Percentiles rank a stretch among this genome's conserved stretches.
These are phyloP conservation scores for Eupristina koningsbergeri DNA, from an alignment of 1,140 invertebrate species.

Conservation along the genomic window DNA sequence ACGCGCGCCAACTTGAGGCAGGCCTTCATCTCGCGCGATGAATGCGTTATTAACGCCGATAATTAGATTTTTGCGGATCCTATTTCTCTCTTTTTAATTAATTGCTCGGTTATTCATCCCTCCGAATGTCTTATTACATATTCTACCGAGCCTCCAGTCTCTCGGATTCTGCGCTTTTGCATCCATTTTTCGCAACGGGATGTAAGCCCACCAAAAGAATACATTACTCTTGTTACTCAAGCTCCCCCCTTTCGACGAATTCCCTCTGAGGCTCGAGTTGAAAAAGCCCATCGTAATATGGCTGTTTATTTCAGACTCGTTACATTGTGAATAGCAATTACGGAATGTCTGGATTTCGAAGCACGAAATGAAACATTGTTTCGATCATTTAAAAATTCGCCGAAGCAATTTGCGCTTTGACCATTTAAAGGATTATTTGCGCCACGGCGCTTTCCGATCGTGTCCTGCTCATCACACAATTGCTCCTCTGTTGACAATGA, in stretches of 20 bases:
- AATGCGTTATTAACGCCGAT: constrained; percentile 53
- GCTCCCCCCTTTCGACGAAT: not conserved
- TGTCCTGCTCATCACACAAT: too few relatives aligned
- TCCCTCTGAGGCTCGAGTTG: not conserved
- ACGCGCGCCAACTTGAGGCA: constrained; percentile 46
- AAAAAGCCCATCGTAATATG: not conserved
- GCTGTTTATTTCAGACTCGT: not conserved
- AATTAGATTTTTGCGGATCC: constrained; percentile 40
- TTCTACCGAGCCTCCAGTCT: not conserved
- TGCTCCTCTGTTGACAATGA: too few relatives aligned
- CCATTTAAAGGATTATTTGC: not conserved
- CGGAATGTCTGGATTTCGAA: not conserved
- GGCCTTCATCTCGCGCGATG: constrained; percentile 50
- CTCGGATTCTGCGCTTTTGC: not conserved
- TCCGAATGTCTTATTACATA: not conserved
- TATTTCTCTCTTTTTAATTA: constrained; percentile 15
- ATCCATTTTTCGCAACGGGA: not conserved
- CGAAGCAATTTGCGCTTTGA: not conserved
- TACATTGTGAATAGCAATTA: not conserved
- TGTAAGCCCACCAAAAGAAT: not conserved
- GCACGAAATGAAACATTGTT: not conserved
- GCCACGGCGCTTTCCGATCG: not conserved
- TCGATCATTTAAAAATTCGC: not conserved
- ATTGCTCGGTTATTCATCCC: not conserved
- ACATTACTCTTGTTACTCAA: not conserved